Base-by-base conservation (phyloP, 1,140 invertebrate genomes). In the Sitobion miscanthi region DNA sequence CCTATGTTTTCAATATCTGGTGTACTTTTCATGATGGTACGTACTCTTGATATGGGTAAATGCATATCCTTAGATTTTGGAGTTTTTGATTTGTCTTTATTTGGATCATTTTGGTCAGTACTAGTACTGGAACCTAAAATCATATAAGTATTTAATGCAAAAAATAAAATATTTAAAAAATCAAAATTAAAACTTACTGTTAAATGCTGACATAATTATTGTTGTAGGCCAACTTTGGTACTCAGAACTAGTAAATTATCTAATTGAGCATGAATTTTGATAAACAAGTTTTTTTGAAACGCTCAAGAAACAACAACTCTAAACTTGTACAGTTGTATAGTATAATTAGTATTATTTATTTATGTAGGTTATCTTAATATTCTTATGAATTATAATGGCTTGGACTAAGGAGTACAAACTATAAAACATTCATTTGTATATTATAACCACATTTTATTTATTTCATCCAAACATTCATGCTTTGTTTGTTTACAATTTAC, bases 11-110 rank as follows among this genome's bases (percentile, higher is more conserved):
- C 97, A 2, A 98, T 97, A 94, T 98, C 97, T 62, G 97, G 97
- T 6, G 97, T 98, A 95, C 97, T 98, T 96, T 98, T 98, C 97
- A 98, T 98, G 93, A 98, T 98, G 83, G 97, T 97, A 96, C 97
- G 97, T 20, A 98, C 96, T 94, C 97, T 96, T 45, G 96, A 96
- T 94, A 97, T 95, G 1, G 97, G 97, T 93, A 98, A 95, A 90
- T 95, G 95, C 54, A 94, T 77, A 23, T 94, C 94, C 90, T 94
- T 94, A 14, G 89, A 86, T 83, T 54, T 93, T 42, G 88, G 69
- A 30, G 93, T 86, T 49, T 86, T 93, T 30, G 77, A 45, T 93
- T 93, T 93, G 21, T 93, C 91, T 86, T 93, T 93, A 85, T 47
- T 93, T 17, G 77, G 35, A 93, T 93, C 91, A 42, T 83, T 85